These are phyloP conservation scores for Drosophila ironensis DNA, from an alignment of 1,140 invertebrate species.

Conservation along the genomic window DNA sequence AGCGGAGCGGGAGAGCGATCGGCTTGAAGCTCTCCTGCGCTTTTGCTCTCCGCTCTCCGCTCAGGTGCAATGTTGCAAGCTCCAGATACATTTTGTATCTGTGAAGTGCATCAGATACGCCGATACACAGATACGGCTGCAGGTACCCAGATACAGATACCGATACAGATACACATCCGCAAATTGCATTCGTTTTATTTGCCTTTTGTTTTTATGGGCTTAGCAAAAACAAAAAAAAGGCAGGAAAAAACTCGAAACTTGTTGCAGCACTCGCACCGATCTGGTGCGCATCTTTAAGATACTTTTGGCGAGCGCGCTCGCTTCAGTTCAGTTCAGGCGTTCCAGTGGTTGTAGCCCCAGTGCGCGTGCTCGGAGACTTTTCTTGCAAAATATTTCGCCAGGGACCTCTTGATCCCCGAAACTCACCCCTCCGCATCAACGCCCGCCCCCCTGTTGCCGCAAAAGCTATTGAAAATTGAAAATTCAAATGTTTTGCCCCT, in stretches of 20 bases:
- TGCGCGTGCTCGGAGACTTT: slow-evolving; percentile 56
- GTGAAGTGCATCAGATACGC: slow-evolving; percentile 25
- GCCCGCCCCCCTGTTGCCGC: too few relatives aligned
- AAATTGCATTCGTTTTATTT: slow-evolving; percentile 60
- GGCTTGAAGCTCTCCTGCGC: not conserved
- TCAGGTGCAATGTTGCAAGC: slow-evolving; percentile 57
- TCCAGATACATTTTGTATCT: slow-evolving; percentile 1
- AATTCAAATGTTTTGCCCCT: too few relatives aligned
- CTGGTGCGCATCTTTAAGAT: slow-evolving; percentile 75
- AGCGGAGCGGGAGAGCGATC: slow-evolving; percentile 1
- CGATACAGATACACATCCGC: not conserved
- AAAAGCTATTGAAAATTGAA: too few relatives aligned
- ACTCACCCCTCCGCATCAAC: too few relatives aligned
- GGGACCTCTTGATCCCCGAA: slow-evolving; percentile 5
- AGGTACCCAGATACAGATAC: too few relatives aligned
- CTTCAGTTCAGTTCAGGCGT: slow-evolving; percentile 67
- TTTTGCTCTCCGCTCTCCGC: not conserved
- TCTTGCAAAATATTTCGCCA: slow-evolving; percentile 8
- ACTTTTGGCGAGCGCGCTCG: slow-evolving; percentile 54
- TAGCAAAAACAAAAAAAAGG: too few relatives aligned
- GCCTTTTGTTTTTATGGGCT: slow-evolving; percentile 52
- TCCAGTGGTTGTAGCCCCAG: slow-evolving; percentile 78
- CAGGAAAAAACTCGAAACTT: too few relatives aligned
- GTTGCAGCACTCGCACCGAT: slow-evolving; percentile 55
- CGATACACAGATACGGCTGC: slow-evolving; percentile 24